phyloP scores from a whole-genome alignment of 2,113 vertebrate species.

The Perca schrenkii region DNA sequence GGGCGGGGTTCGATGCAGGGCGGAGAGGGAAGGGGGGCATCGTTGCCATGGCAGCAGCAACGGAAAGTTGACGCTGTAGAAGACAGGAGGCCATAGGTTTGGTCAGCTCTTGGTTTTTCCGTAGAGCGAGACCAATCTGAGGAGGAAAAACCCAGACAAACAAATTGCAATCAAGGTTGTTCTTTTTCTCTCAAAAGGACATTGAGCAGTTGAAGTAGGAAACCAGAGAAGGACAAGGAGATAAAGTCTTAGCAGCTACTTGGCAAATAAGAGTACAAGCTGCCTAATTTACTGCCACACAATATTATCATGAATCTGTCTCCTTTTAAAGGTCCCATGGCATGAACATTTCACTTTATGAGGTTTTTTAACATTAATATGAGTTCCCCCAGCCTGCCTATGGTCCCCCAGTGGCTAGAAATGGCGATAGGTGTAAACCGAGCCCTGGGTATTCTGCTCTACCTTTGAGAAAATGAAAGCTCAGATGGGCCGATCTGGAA shows the following conservation, averaged over 20 bases:
- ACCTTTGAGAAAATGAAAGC: no score
- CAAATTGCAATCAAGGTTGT: constrained; percentile 11
- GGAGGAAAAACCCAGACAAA: constrained; percentile 34
- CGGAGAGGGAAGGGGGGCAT: constrained; percentile 90
- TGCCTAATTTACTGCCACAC: constrained; percentile 10
- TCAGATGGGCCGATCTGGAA: no score
- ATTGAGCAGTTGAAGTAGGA: constrained; percentile 17
- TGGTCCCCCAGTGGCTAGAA: no score
- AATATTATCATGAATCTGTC: constrained; percentile 9
- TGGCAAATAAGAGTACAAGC: background rate
- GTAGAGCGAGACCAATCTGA: constrained; percentile 91
- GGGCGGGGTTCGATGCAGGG: constrained; percentile 82
- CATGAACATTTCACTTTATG: no score
- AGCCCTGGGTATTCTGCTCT: no score
- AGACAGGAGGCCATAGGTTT: constrained; percentile 88
- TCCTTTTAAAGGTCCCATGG: background rate
- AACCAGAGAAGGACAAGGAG: constrained; percentile 13
- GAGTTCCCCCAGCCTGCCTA: no score
- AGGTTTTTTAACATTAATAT: no score
- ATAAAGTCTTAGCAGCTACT: background rate
- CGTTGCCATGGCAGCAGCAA: constrained; percentile 86
- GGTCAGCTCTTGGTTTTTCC: constrained; percentile 88
- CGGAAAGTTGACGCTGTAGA: constrained; percentile 73
- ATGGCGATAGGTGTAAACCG: no score
- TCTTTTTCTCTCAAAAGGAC: constrained; percentile 12